These are phyloP conservation scores for Micrasema minimum DNA, from an alignment of 1,140 invertebrate species.

Conservation along the genomic window DNA sequence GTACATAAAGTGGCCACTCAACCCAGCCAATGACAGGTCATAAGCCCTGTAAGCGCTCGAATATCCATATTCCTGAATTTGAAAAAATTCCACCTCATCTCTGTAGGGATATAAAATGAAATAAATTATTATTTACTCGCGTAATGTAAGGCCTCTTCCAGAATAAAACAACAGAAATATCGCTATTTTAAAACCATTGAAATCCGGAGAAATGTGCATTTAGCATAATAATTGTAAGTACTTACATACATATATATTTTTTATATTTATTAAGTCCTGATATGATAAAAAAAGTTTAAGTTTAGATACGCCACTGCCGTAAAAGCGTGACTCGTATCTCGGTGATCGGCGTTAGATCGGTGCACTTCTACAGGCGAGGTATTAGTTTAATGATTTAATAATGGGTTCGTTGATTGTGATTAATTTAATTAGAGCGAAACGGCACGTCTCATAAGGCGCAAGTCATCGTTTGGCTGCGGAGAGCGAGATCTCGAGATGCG, in stretches of 20 bases:
- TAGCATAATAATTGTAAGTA: background rate
- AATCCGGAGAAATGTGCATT: background rate
- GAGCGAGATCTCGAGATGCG: too few relatives aligned
- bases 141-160: background rate
- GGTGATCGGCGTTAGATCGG: slow-evolving; percentile 43
- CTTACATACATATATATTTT: background rate
- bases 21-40: too few relatives aligned
- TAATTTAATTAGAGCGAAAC: slow-evolving; percentile 53
- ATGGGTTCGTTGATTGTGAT: slow-evolving; percentile 51
- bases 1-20: too few relatives aligned
- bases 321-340: slow-evolving; percentile 5
- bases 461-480: slow-evolving; percentile 16
- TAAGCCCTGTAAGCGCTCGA: too few relatives aligned
- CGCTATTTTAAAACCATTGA: background rate
- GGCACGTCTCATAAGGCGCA: slow-evolving; percentile 31
- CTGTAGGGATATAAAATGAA: too few relatives aligned
- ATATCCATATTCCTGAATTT: too few relatives aligned
- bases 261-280: too few relatives aligned
- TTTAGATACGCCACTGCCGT: slow-evolving; percentile 4
- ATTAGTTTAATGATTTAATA: slow-evolving; percentile 53
- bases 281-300: background rate
- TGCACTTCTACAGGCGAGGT: slow-evolving; percentile 43
- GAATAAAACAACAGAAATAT: background rate
- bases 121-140: background rate
- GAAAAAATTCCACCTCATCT: too few relatives aligned